These are phyloP conservation scores for Keiferia lycopersicella DNA, from an alignment of 2,888 invertebrate species.

Conservation along the genomic window DNA sequence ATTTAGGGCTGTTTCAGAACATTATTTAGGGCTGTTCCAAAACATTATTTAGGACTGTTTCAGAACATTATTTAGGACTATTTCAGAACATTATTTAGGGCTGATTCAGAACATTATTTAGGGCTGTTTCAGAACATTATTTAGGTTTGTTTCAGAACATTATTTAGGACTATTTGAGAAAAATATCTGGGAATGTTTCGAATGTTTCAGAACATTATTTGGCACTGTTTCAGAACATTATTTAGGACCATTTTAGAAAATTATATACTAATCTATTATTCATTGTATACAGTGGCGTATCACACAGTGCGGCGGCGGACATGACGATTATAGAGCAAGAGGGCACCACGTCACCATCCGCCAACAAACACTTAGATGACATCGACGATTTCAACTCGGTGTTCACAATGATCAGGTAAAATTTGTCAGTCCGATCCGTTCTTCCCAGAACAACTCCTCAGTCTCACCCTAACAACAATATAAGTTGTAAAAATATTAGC, in stretches of 20 bases:
- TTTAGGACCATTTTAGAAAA: too few species aligned
- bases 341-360: slow-evolving; percentile 53
- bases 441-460: too few species aligned
- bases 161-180: neutral
- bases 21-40: too few species aligned
- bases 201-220: neutral
- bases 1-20: too few species aligned
- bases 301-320: slow-evolving; percentile 90
- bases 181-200: too few species aligned
- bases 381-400: slow-evolving; percentile 74
- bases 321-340: slow-evolving; percentile 97
- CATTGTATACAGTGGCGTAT: slow-evolving; percentile 56
- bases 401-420: slow-evolving; percentile 83
- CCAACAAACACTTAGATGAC: slow-evolving; percentile 54
- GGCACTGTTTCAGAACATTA: neutral
- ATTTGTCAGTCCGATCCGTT: too few species aligned
- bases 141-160: neutral
- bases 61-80: neutral
- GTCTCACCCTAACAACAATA: too few species aligned
- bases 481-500: too few species aligned
- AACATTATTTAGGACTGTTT: too few species aligned
- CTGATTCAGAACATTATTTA: neutral
- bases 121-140: neutral
- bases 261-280: too few species aligned
- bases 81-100: neutral